Base-by-base conservation (phyloP, 1,140 invertebrate genomes). In the Drosophila persimilis region DNA sequence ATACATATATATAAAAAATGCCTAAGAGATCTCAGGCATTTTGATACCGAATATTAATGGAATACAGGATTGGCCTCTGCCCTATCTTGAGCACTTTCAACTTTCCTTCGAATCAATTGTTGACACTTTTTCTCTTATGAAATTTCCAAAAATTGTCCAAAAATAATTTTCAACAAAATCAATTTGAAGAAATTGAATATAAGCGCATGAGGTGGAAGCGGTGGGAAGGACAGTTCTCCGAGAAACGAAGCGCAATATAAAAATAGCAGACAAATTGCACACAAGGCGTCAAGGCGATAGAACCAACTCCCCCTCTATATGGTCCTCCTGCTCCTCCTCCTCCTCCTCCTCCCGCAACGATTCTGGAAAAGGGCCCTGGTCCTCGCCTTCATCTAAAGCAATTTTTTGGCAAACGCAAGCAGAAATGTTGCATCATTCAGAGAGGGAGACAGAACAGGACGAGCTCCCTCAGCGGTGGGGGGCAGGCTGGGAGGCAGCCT, bases 181-280 rank as follows among this genome's bases (percentile, higher is more conserved):
- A 85, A 85, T 81, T 85, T 77, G 73, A 85, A 85, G 73, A 85
- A 85, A 85, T 85, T 85, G 83, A 85, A 85, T 85, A 85, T 86
- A 78, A 77, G 62, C 54, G 39, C 15, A 8, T 9, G 66, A 51
- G 48, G 6, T 13, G 9, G 17, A 26, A 22, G 31, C 8, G 8
- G 7, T 39, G 13, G 24, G 56, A 31, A 3, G 39, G 26, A 26
- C 13, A 47, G 15, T 15, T 17, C 17, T 9, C 50, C 31, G 51
- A 17, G 15, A 53, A 22, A 60, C 46, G 56, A 65, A 61, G 65
- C 24, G 54, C 51, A 74, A 56, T 67, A 85, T 85, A 85, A 85
- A 86, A 85, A 86, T 80, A 58, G 69, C 83, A 88, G 83, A 85
- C 81, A 85, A 88, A 85, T 85, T 85, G 81, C 81, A 81, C 81